Evolutionary conservation across 2,888 invertebrate species (phyloP).

Genomic region (Diplolepis rosae): DNA sequence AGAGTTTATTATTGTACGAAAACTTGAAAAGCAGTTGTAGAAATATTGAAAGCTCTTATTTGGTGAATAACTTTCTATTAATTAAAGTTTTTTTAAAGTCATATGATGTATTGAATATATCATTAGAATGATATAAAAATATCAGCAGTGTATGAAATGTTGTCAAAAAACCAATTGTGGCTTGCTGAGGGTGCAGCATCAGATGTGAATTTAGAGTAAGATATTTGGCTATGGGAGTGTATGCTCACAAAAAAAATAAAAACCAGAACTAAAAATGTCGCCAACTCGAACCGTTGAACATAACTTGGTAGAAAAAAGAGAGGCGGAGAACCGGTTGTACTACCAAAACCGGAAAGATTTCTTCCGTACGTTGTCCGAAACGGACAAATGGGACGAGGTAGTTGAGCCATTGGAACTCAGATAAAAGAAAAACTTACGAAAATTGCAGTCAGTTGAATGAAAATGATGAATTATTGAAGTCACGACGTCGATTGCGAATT

Average conservation of each 20-base stretch:
- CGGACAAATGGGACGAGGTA: slow-evolving; percentile 68
- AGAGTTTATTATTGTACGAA: neutral
- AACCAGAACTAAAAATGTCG: slow-evolving; percentile 26
- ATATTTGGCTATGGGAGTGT: slow-evolving; percentile 7
- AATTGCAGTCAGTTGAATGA: slow-evolving; percentile 47
- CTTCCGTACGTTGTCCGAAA: slow-evolving; percentile 66
- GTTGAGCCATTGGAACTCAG: slow-evolving; percentile 57
- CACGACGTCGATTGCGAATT: slow-evolving; percentile 1
- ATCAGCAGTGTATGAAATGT: neutral
- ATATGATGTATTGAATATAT: too few relatives aligned
- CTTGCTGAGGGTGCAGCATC: neutral
- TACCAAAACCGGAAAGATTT: slow-evolving; percentile 70
- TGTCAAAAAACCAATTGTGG: neutral
- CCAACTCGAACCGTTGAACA: slow-evolving; percentile 28
- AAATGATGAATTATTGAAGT: slow-evolving; percentile 28
- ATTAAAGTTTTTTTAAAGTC: neutral
- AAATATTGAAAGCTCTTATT: neutral
- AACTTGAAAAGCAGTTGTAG: neutral
- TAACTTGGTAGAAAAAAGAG: slow-evolving; percentile 23
- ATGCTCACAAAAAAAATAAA: slow-evolving; percentile 17
- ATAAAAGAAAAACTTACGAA: slow-evolving; percentile 59
- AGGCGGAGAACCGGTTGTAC: slow-evolving; percentile 65
- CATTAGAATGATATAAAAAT: neutral
- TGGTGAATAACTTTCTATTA: neutral
- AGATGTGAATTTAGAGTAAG: slow-evolving; percentile 4